Percentiles rank a stretch among this genome's conserved stretches.
Evolutionary conservation across 1,140 invertebrate genomes (phyloP).

Genomic region (Lordiphosa mommai): DNA sequence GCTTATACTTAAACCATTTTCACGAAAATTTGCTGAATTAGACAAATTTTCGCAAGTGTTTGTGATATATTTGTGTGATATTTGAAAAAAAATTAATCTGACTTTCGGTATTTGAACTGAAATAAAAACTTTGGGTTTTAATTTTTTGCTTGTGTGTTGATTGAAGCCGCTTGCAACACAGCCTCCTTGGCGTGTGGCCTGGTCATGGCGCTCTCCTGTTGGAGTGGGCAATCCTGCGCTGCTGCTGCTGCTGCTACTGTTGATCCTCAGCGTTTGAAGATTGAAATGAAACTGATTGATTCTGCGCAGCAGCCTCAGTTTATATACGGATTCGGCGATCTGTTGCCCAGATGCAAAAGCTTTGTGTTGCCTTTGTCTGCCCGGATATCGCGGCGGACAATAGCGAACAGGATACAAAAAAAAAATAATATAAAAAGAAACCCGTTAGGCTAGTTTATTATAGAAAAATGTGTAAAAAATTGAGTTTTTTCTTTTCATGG

Average conservation of each 20-base stretch:
- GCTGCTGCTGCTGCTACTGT: slow-evolving; percentile 49
- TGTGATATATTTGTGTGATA: slow-evolving; percentile 21
- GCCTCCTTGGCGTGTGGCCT: slow-evolving; percentile 51
- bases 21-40: slow-evolving; percentile 40
- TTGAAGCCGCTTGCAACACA: slow-evolving; percentile 42
- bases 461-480: slow-evolving; percentile 70
- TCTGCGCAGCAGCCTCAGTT: slow-evolving; percentile 67
- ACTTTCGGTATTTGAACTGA: slow-evolving; percentile 62
- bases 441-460: slow-evolving; percentile 74
- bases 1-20: slow-evolving; percentile 56
- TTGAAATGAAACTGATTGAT: slow-evolving; percentile 80
- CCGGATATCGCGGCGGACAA: slow-evolving; percentile 49
- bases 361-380: slow-evolving; percentile 63
- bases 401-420: neutral
- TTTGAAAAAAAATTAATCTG: slow-evolving; percentile 71
- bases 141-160: slow-evolving; percentile 7
- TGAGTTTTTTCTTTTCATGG: slow-evolving; percentile 46
- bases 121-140: slow-evolving; percentile 19
- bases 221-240: slow-evolving; percentile 49
- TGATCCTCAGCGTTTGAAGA: slow-evolving; percentile 70
- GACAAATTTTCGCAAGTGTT: slow-evolving; percentile 42
- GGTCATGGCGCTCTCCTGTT: slow-evolving; percentile 41
- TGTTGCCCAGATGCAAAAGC: slow-evolving; percentile 59
- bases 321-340: slow-evolving; percentile 56
- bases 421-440: slow-evolving; percentile 29